Base-by-base conservation (phyloP, 2,888 invertebrate species). In the Mechanitis mazaeus region DNA sequence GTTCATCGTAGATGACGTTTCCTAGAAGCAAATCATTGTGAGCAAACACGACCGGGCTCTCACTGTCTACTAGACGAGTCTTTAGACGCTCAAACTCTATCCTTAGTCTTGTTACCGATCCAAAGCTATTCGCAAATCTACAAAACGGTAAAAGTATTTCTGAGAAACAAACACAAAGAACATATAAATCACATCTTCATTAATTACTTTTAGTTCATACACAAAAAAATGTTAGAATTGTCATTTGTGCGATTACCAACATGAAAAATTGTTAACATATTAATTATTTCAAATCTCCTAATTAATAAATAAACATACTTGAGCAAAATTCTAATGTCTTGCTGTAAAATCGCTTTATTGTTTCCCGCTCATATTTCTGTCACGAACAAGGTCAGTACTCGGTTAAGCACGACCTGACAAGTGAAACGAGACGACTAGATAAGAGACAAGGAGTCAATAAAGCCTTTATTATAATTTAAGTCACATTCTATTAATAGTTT, bases 21-120 rank as follows among this genome's bases (percentile, higher is more conserved):
- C 95, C 97, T 77, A 99, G 92, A 75, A 99, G 92, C 69, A 98
- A 93, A 92, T 99, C 99, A 90, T 99, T 99, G 91, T 99, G 99
- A 83, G 96, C 95, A 91, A 98, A 98, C 65, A 98, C 98, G 69
- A 97, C 84, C 50, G 95, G 95, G 91, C 93, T 95, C 71, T 92
- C 86, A 54, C 94, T 83, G 75, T 91, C 87, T 67, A 88, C 89
- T 76, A 97, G 89, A 70, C 90, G 91, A 56, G 87, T 85, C 79
- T 94, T 94, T 72, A 96, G 87, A 63, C 85, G 84, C 68, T 91
- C 89, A 77, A 95, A 93, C 82, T 97, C 96, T 71, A 92, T 86
- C 79, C 93, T 90, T 73, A 98, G 88, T 77, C 91, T 92, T 72
- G 90, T 85, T 83, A 93, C 92, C 62, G 94, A 92, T 75, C 92